Percentiles rank a stretch among this genome's conserved stretches.
These are phyloP conservation scores for Pyrocoelia pectoralis DNA, from an alignment of 2,888 invertebrate species.

Conservation along the genomic window DNA sequence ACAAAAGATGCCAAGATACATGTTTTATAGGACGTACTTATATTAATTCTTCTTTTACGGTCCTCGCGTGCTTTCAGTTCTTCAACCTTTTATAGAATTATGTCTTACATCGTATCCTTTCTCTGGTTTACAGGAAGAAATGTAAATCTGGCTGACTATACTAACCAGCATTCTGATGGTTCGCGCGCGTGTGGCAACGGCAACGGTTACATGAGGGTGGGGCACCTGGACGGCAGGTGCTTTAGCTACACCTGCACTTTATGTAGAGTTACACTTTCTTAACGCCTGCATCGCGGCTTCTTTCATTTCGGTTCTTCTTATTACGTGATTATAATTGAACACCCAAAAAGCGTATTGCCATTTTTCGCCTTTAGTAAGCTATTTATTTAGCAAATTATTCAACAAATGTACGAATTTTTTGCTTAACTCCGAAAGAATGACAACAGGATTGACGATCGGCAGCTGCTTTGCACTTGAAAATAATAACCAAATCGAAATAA, in stretches of 20 bases:
- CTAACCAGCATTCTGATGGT: slow-evolving; percentile 27
- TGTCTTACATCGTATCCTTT: slow-evolving; percentile 23
- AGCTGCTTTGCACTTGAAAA: background rate
- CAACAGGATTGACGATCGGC: slow-evolving; percentile 9
- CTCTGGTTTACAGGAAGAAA: slow-evolving; percentile 33
- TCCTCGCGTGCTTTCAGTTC: slow-evolving; percentile 28
- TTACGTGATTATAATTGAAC: slow-evolving; percentile 31
- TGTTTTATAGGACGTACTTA: background rate
- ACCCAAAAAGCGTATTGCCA: slow-evolving; percentile 19
- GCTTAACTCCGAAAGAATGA: background rate
- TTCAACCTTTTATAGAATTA: slow-evolving; percentile 27
- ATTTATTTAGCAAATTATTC: background rate
- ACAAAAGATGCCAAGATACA: slow-evolving; percentile 9
- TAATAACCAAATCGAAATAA: slow-evolving; percentile 8
- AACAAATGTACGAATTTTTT: background rate
- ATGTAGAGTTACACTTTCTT: slow-evolving; percentile 52
- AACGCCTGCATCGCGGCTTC: slow-evolving; percentile 42
- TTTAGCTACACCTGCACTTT: slow-evolving; percentile 42
- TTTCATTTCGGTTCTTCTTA: slow-evolving; percentile 30
- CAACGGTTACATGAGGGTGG: slow-evolving; percentile 44
- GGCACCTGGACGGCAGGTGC: slow-evolving; percentile 45
- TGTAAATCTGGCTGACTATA: slow-evolving; percentile 32
- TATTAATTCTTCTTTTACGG: slow-evolving; percentile 1
- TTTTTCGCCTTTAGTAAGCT: slow-evolving; percentile 4
- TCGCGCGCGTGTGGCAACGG: slow-evolving; percentile 42